Conservation (phyloP, 2,888 invertebrate genomes). For the Eupeodes latifasciatus region DNA sequence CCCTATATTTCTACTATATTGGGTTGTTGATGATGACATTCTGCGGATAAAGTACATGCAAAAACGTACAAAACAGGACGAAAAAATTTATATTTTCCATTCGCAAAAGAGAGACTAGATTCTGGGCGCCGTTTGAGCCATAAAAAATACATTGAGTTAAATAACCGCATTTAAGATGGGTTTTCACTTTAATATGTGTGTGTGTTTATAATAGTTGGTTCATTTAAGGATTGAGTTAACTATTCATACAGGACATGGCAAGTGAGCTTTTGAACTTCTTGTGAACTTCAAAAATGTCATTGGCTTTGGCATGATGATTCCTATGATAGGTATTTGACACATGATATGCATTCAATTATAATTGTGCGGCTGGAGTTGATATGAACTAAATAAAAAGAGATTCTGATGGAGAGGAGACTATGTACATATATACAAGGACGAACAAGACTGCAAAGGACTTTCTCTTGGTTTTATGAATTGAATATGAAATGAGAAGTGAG, state of each 20-base stretch:
- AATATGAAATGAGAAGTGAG: not conserved
- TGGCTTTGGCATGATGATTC: constrained; percentile 33
- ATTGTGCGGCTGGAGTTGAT: not conserved
- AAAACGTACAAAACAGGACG: constrained; percentile 6
- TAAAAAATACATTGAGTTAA: constrained; percentile 76
- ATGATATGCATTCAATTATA: not conserved
- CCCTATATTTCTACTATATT: constrained; percentile 14
- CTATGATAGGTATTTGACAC: constrained; percentile 3
- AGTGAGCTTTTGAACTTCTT: constrained; percentile 3
- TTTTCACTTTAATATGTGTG: constrained; percentile 42
- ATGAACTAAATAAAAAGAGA: no score
- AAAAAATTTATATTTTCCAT: constrained; percentile 42
- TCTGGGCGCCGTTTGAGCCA: constrained; percentile 78
- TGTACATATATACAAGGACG: no score
- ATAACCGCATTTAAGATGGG: constrained; percentile 66
- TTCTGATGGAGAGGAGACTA: not conserved
- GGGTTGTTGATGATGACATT: constrained; percentile 71
- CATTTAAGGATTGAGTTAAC: not conserved
- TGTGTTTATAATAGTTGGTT: not conserved
- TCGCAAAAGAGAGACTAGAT: constrained; percentile 68
- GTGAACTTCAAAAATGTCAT: constrained; percentile 27
- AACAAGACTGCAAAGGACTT: not conserved
- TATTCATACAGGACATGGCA: not conserved
- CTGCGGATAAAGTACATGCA: constrained; percentile 70
- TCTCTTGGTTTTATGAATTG: not conserved